A percentile compares a stretch with the other conserved stretches of the same genome.
phyloP scores from a whole-genome alignment of 2,888 invertebrate species.

The Aradus depressus region DNA sequence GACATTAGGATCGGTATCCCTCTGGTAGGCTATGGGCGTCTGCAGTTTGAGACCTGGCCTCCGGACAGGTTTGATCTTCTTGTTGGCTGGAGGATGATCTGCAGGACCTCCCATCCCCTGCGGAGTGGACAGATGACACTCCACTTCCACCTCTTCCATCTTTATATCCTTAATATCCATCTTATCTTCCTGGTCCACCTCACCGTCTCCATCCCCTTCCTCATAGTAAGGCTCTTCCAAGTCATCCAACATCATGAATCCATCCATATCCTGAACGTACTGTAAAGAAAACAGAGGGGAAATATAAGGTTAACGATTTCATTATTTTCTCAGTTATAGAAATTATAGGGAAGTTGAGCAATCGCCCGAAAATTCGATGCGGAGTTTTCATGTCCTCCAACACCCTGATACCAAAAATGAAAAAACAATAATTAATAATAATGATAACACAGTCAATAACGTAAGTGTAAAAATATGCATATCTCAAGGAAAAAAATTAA shows the following conservation, averaged over 20 bases:
- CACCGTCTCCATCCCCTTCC: conserved; percentile 32
- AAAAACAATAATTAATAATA: no score
- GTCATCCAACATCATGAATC: conserved; percentile 36
- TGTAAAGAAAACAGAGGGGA: conserved; percentile 8
- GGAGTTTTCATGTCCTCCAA: no score
- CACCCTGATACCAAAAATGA: no score
- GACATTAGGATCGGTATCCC: conserved; percentile 69
- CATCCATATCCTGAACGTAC: conserved; percentile 35
- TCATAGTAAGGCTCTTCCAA: conserved; percentile 41
- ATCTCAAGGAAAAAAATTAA: no score
- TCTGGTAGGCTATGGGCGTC: conserved; percentile 66
- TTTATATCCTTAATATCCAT: no score
- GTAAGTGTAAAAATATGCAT: no score
- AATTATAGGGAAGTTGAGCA: no score
- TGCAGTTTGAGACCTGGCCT: conserved; percentile 62
- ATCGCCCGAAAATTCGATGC: no score
- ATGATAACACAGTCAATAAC: no score
- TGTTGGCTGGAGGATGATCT: conserved; percentile 8
- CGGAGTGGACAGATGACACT: neutral
- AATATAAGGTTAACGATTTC: no score
- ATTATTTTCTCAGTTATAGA: no score
- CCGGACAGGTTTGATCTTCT: conserved; percentile 59
- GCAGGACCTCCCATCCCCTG: neutral
- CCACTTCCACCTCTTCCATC: conserved; percentile 42
- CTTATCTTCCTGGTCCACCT: no score